phyloP scores from a whole-genome alignment of 2,113 vertebrate genomes.

The Orthonyx spaldingii region DNA sequence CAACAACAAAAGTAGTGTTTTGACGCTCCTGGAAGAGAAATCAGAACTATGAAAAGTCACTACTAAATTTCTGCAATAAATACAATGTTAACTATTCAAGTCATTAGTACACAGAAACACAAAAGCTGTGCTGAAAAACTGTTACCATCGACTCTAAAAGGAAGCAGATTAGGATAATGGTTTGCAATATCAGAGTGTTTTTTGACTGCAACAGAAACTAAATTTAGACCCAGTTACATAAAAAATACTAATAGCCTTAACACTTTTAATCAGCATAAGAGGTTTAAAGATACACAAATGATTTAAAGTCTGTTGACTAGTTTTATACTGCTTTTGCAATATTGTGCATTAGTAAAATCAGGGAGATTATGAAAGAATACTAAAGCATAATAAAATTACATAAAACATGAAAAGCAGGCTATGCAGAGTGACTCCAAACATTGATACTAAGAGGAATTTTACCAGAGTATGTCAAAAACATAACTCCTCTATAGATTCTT shows the following conservation, averaged over 20 bases:
- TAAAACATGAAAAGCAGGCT: constrained; percentile 34
- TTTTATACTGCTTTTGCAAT: constrained; percentile 66
- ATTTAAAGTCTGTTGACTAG: constrained; percentile 59
- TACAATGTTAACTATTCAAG: neutral
- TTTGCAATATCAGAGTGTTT: constrained; percentile 10
- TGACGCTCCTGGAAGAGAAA: neutral
- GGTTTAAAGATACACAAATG: constrained; percentile 66
- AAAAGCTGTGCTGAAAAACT: neutral
- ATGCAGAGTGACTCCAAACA: neutral
- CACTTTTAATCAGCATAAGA: constrained; percentile 69
- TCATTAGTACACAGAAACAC: neutral
- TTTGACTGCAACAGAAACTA: constrained; percentile 52
- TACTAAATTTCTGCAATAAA: neutral
- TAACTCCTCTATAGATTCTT: neutral
- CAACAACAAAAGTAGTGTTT: neutral
- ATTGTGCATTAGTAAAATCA: constrained; percentile 68
- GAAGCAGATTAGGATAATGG: constrained; percentile 5
- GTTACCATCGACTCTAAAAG: neutral
- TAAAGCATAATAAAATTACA: constrained; percentile 50
- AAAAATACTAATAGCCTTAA: constrained; percentile 68
- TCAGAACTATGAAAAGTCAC: neutral
- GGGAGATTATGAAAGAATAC: constrained; percentile 54
- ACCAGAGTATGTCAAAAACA: neutral
- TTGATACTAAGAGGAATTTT: neutral
- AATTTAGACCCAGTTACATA: constrained; percentile 69